Percentiles rank a stretch among this genome's conserved stretches.
phyloP scores from a whole-genome alignment of 2,113 vertebrate genomes.

The Psittacus erithacus region DNA sequence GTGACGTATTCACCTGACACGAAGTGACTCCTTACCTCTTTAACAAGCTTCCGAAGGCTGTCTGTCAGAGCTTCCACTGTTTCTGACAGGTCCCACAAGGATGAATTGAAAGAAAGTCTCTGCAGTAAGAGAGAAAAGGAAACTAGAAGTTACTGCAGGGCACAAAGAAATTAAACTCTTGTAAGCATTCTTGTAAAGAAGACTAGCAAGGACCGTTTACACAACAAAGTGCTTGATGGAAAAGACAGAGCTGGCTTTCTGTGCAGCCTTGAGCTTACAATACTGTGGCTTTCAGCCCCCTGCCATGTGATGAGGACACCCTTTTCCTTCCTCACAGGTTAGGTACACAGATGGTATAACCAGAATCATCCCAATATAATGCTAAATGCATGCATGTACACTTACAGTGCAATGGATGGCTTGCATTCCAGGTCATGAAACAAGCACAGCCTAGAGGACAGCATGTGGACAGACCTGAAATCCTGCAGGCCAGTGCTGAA shows the following conservation, averaged over 20 bases:
- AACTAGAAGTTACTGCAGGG: not conserved
- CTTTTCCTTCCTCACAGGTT: not conserved
- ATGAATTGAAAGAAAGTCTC: conserved; percentile 76
- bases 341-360: not conserved
- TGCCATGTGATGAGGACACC: not conserved
- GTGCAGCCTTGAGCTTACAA: not conserved
- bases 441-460: not conserved
- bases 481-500: not conserved
- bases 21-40: conserved; percentile 77
- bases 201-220: not conserved
- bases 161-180: not conserved
- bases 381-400: not conserved
- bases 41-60: conserved; percentile 78
- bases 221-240: not conserved
- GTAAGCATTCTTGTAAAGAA: not conserved
- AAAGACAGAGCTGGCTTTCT: not conserved
- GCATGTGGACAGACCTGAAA: not conserved
- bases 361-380: not conserved
- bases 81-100: conserved; percentile 73
- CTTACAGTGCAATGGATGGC: not conserved
- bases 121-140: conserved; percentile 57
- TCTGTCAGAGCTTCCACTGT: conserved; percentile 80
- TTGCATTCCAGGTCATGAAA: not conserved
- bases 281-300: not conserved
- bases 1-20: not conserved